Percentiles rank a stretch among this genome's conserved stretches.
Evolutionary conservation across 2,113 vertebrate genomes (phyloP).

Genomic region (Neodon shergylaensis): DNA sequence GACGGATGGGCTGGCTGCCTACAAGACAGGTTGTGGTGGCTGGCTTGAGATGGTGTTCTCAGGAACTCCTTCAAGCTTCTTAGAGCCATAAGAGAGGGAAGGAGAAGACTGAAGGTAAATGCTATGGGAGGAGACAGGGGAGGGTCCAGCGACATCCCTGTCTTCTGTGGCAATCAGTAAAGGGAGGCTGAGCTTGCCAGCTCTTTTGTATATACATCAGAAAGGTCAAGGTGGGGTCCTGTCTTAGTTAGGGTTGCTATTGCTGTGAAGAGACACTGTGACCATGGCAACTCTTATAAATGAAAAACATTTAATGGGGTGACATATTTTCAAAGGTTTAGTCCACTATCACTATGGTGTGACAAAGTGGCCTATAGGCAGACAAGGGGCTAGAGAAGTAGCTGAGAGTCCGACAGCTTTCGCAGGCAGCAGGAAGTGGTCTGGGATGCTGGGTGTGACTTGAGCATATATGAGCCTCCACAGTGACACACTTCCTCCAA

Average conservation of each 20-base stretch:
- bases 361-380: background rate
- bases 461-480: background rate
- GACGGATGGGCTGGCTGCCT: background rate
- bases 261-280: background rate
- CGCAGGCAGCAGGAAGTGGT: background rate
- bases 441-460: background rate
- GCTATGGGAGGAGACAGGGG: rapidly evolving
- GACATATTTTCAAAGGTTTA: background rate
- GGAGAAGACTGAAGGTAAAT: background rate
- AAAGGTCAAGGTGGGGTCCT: background rate
- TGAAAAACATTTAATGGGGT: background rate
- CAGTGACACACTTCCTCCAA: background rate
- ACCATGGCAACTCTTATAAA: background rate
- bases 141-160: background rate
- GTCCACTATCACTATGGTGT: background rate
- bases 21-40: background rate
- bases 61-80: background rate
- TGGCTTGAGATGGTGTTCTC: background rate
- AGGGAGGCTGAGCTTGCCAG: background rate
- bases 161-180: too few relatives aligned
- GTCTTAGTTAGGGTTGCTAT: background rate
- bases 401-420: background rate
- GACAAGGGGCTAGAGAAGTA: background rate
- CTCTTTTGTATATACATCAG: background rate
- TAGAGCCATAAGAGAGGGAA: background rate